Base-by-base conservation (phyloP, 2,888 invertebrate genomes). In the Cyclophora albipunctata region DNA sequence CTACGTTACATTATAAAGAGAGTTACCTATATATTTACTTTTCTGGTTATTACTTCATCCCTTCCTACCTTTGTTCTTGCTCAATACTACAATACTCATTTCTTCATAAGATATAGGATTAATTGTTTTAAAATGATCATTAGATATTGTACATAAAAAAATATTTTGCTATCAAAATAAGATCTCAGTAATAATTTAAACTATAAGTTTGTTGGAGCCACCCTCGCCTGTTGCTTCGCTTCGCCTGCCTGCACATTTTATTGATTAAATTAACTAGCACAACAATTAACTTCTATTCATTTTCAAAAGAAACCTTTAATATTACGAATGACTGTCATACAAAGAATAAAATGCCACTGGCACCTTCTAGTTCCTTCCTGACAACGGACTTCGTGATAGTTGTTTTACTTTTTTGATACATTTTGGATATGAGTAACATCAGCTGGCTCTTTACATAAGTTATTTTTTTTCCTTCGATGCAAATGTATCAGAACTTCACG, bases 1-100 rank as follows among this genome's bases (percentile, higher is more conserved):
- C 66, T 71, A 68, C 54, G 67, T 58, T 75, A 77, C 70, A 66
- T 73, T 77, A 82, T 81, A 81, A 82, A 85, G 84, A 84, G 85
- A 86, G 85, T 84, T 86, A 83, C 82, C 64, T 64, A 58, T 54
- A 68, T 53, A 58, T 48, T 49, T 46, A 44, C 47, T 59, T 58
- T 42, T n/a, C 65, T 59, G 46, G 56, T 60, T 55, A 51, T 59
- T 35, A 49, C 49, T 59, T 48, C 50, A 50, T 52, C 42, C 42
- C 7, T 46, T 45, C 50, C 37, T 54, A 44, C 42, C 4, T 33
- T 33, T 34, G 1, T 43, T 42, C 20, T 20, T 4, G 7, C 20
- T 5, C 7, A 5, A 20, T 42, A 20, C 2, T 7, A 20, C 5
- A 20, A n/a, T 43, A 34, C 48, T 55, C 57, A 7, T 51, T 50